Evolutionary conservation across 1,140 invertebrate species (phyloP), one percentile per base, ranked within the genome.

Genomic region (Atopsyche davidsoni): DNA sequence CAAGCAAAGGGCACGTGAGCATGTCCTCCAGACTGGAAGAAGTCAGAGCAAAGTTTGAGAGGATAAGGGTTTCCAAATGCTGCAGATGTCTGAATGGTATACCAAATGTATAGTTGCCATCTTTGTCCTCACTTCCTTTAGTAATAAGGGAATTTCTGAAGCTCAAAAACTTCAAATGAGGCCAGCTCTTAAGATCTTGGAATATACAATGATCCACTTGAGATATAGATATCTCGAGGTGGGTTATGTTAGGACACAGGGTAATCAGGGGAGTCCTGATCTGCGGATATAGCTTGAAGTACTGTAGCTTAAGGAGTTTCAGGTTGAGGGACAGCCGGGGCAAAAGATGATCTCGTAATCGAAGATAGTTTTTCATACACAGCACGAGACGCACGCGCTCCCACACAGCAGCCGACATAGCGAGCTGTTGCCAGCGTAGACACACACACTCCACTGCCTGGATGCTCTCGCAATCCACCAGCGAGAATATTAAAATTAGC

Each of bases 171-270:
- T 71, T 70, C 36, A 74, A 62, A 55, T 72, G 68, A 24, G 72
- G 72, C 72, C 72, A 73, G 50, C 66, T 49, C 25, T 64, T 63
- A 28, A 74, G 59, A 60, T 74, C 72, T 61, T 73, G 67, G 63
- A 74, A 73, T 51, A 74, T 74, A 63, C 66, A 69, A 51, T 66
- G 67, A 54, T 73, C 69, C 46, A 74, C 70, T 63, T 71, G 69
- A 46, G 72, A 74, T 66, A 74, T 73, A 51, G 69, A 72, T 64
- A 74, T 74, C 67, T 74, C 72, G 67, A 74, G 59, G 59, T 71
- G 66, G 57, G 70, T 74, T 51, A 74, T 62, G 60, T 74, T 74
- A 25, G 72, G 72, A 46, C 72, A 74, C 53, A 70, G 67, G 34
- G 63, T 69, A 47, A 70, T 73, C 43, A 74, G 59, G 57, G 72